These are phyloP conservation scores for Lindbergichthys nudifrons DNA, from an alignment of 2,797 vertebrate species.

Conservation along the genomic window DNA sequence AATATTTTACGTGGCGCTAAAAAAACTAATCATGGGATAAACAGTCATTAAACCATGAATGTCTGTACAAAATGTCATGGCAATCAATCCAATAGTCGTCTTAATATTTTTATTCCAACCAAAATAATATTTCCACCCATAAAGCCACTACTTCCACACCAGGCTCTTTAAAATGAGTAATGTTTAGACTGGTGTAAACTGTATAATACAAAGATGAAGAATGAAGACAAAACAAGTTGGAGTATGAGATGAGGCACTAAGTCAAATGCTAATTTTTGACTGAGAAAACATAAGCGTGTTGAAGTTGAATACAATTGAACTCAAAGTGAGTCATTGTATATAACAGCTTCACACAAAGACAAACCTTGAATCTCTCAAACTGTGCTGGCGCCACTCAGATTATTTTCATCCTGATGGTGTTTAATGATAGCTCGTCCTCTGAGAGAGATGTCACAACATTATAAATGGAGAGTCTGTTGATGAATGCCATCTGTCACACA, in stretches of 20 bases:
- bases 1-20: neutral
- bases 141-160: neutral
- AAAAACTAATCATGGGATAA: neutral
- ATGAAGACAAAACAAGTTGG: neutral
- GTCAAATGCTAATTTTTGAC: neutral
- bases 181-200: neutral
- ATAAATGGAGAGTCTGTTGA: constrained; percentile 56
- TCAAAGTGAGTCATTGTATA: neutral
- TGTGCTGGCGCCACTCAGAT: neutral
- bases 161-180: neutral
- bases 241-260: neutral
- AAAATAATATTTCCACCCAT: neutral
- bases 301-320: neutral
- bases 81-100: neutral
- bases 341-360: neutral
- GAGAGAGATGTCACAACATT: constrained; percentile 48
- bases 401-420: constrained; percentile 21
- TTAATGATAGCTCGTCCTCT: constrained; percentile 41
- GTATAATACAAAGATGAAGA: neutral
- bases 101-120: neutral
- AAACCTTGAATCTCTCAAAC: constrained; percentile 19
- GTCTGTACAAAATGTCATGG: neutral
- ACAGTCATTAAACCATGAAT: neutral
- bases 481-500: constrained; percentile 50
- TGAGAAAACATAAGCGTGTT: neutral